A percentile compares a stretch with the other conserved stretches of the same genome.
phyloP scores from a whole-genome alignment of 2,113 vertebrate species.

The Misgurnus mizolepis region DNA sequence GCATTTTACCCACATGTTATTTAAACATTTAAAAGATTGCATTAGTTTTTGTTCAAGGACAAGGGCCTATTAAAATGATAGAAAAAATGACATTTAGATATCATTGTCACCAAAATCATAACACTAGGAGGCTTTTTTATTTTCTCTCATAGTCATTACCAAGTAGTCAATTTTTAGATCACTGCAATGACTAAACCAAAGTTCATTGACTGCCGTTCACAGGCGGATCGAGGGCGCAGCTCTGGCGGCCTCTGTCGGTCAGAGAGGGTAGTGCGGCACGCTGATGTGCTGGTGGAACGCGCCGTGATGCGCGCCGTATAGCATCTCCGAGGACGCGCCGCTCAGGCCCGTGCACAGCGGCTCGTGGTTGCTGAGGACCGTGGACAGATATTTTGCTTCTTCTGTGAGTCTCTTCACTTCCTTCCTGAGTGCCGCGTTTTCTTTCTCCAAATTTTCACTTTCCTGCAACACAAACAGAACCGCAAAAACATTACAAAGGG shows the following conservation, averaged over 20 bases:
- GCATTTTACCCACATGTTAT: conserved; percentile 15
- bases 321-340: conserved; percentile 76
- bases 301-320: conserved; percentile 77
- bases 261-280: conserved; percentile 88
- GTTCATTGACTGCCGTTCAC: neutral
- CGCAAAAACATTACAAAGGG: neutral
- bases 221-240: neutral
- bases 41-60: neutral
- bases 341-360: conserved; percentile 83
- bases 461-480: conserved; percentile 75
- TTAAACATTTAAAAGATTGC: neutral
- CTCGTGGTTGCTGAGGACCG: conserved; percentile 89
- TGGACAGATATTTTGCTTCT: conserved; percentile 89
- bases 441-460: conserved; percentile 92
- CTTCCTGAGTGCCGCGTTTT: conserved; percentile 88
- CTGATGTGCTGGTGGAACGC: conserved; percentile 86
- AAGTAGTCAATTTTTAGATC: neutral
- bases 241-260: conserved; percentile 59
- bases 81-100: neutral
- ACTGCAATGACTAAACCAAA: conserved; percentile 20
- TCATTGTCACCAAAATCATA: neutral
- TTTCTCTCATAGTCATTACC: neutral
- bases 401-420: conserved; percentile 93
- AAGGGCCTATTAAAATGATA: neutral
- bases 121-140: conserved; percentile 9